A percentile compares a stretch with the other conserved stretches of the same genome.
Conservation (phyloP, 2,797 vertebrate species). For the Sebastes aleutianus region DNA sequence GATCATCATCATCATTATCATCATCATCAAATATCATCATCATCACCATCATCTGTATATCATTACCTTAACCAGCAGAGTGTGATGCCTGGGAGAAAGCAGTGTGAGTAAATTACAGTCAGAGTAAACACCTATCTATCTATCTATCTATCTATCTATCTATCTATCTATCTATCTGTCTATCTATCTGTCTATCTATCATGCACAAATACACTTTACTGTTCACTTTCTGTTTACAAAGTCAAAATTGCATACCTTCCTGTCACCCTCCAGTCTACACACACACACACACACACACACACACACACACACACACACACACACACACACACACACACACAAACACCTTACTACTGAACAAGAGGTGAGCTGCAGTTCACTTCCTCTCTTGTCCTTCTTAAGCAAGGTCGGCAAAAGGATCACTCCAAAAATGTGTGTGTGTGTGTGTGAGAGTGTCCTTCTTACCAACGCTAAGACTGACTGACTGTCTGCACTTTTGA, state of each 20-base stretch:
- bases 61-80: constrained; percentile 43
- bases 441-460: background rate
- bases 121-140: background rate
- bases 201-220: background rate
- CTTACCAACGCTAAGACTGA: background rate
- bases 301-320: background rate
- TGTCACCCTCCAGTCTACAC: background rate
- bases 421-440: background rate
- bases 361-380: constrained; percentile 33
- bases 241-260: background rate
- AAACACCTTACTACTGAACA: background rate
- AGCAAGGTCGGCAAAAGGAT: constrained; percentile 20
- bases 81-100: background rate
- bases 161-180: background rate
- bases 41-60: constrained; percentile 23
- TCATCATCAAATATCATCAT: background rate
- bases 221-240: background rate
- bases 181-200: background rate
- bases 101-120: background rate
- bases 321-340: background rate
- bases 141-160: background rate
- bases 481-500: background rate
- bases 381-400: constrained; percentile 18
- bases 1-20: background rate
- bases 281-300: background rate